Percentiles rank a stretch among this genome's conserved stretches.
Conservation (phyloP, 2,113 vertebrate species). For the Plecturocebus donacophilus region DNA sequence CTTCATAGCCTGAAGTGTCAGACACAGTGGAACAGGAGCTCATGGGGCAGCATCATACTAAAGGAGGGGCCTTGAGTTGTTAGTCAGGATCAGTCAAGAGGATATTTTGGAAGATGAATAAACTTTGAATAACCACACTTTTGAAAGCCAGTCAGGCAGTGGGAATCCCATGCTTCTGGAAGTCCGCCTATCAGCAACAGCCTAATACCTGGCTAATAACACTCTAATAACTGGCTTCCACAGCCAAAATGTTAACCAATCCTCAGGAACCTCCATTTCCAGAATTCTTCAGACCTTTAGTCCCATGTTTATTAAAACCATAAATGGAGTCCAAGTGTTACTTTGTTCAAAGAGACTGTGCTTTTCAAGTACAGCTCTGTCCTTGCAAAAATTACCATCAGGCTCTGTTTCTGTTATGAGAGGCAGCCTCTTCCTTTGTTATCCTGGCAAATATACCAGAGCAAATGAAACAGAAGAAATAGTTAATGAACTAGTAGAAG, state of each 20-base stretch:
- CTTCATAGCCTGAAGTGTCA: not conserved
- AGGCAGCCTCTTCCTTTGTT: not conserved
- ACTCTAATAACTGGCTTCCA: too few relatives aligned
- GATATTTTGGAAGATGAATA: not conserved
- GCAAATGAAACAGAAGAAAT: not conserved
- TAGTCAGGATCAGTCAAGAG: not conserved
- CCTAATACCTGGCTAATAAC: too few relatives aligned
- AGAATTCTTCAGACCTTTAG: not conserved
- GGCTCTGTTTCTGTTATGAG: not conserved
- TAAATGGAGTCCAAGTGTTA: too few relatives aligned
- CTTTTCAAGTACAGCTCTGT: not conserved
- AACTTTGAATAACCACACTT: not conserved
- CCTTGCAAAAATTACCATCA: not conserved
- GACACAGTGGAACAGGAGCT: not conserved
- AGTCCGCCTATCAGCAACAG: not conserved
- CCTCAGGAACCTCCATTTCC: too few relatives aligned
- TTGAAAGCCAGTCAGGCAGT: not conserved
- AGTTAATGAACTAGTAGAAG: not conserved
- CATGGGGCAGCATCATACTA: fast-evolving
- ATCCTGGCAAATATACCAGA: not conserved
- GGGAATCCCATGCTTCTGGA: not conserved
- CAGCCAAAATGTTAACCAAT: not conserved
- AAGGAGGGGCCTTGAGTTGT: not conserved
- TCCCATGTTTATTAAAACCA: not conserved
- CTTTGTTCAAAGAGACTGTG: not conserved